A percentile compares a stretch with the other conserved stretches of the same genome.
Evolutionary conservation across 2,797 vertebrate species (phyloP).

Genomic region (Synaphobranchus kaupii): DNA sequence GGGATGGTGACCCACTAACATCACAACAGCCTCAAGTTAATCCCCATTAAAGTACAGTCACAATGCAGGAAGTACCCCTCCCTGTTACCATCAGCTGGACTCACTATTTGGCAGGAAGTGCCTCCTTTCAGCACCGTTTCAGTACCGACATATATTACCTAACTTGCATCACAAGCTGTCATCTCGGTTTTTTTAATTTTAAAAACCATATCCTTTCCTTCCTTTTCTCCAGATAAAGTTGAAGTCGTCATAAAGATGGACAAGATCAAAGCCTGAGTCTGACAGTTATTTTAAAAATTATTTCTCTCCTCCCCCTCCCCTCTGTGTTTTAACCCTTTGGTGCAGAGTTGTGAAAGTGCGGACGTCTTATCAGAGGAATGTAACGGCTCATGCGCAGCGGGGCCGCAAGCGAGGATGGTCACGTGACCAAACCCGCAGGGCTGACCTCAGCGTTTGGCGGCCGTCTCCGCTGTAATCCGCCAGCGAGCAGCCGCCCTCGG

Average conservation of each 20-base stretch:
- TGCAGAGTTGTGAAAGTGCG: slow-evolving; percentile 29
- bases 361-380: slow-evolving; percentile 52
- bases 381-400: slow-evolving; percentile 46
- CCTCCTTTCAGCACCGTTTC: slow-evolving; percentile 68
- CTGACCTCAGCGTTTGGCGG: slow-evolving; percentile 50
- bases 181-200: slow-evolving; percentile 53
- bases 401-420: slow-evolving; percentile 50
- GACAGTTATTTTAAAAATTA: neutral
- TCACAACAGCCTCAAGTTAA: slow-evolving; percentile 77
- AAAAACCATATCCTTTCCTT: neutral
- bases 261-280: neutral
- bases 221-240: neutral
- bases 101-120: slow-evolving; percentile 82
- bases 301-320: neutral
- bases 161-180: slow-evolving; percentile 48
- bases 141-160: slow-evolving; percentile 63
- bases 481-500: slow-evolving; percentile 17
- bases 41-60: slow-evolving; percentile 73
- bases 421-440: slow-evolving; percentile 49
- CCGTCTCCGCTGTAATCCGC: slow-evolving; percentile 37
- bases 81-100: slow-evolving; percentile 71
- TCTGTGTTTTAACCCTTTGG: slow-evolving; percentile 24
- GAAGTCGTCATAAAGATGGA: neutral
- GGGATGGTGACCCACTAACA: slow-evolving; percentile 64
- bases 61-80: slow-evolving; percentile 79